phyloP scores from a whole-genome alignment of 2,888 invertebrate genomes.

The Archips xylosteana region DNA sequence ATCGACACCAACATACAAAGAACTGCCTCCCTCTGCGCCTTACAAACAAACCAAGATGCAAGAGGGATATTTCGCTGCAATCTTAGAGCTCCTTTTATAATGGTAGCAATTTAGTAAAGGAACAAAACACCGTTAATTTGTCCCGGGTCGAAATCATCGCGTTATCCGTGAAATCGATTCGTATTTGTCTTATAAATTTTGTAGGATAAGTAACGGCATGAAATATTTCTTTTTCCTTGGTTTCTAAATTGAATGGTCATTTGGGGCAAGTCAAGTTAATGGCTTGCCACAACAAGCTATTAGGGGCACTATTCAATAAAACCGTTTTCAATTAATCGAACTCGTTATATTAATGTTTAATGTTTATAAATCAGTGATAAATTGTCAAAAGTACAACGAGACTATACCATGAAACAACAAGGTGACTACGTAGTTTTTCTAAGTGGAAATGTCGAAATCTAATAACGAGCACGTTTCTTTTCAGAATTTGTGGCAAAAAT shows the following conservation, averaged over 20 bases:
- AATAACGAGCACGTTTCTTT: neutral
- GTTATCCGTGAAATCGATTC: constrained; percentile 61
- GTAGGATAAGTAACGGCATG: constrained; percentile 30
- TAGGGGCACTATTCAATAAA: constrained; percentile 21
- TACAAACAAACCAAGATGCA: constrained; percentile 8
- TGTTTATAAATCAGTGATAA: constrained; percentile 5
- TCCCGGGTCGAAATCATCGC: constrained; percentile 57
- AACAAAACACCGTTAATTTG: constrained; percentile 63
- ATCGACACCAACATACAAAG: constrained; percentile 53
- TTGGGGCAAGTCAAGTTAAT: constrained; percentile 35
- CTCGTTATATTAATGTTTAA: constrained; percentile 4
- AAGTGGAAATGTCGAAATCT: neutral
- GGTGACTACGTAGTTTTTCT: neutral
- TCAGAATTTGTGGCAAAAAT: too few relatives aligned
- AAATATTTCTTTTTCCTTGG: constrained; percentile 36
- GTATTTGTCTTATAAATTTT: constrained; percentile 45
- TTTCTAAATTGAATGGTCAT: constrained; percentile 34
- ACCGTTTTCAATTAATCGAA: constrained; percentile 14
- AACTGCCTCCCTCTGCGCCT: constrained; percentile 45
- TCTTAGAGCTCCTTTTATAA: constrained; percentile 46
- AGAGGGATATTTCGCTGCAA: constrained; percentile 21
- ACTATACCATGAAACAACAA: neutral
- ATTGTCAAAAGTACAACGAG: neutral
- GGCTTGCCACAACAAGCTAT: constrained; percentile 7
- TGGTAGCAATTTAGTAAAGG: constrained; percentile 49